phyloP scores from a whole-genome alignment of 2,113 vertebrate genomes.

The Cyphomyrus discorhynchus region DNA sequence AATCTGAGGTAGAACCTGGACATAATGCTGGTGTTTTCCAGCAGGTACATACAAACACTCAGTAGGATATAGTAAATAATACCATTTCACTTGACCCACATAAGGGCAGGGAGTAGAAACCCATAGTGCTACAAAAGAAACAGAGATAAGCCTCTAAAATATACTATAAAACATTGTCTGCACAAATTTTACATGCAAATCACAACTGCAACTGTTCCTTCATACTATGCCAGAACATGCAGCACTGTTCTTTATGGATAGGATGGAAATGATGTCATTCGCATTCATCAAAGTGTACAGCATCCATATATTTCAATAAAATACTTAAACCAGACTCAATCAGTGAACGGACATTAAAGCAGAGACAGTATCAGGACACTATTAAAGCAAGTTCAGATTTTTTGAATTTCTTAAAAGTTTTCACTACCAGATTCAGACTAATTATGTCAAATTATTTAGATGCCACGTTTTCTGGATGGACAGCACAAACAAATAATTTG shows the following conservation, averaged over 20 bases:
- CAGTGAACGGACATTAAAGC: neutral
- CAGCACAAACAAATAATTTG: constrained; percentile 21
- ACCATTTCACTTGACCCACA: neutral
- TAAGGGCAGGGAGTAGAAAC: neutral
- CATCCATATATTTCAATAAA: neutral
- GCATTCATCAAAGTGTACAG: neutral
- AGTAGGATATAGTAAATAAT: neutral
- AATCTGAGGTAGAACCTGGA: neutral
- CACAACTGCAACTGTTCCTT: neutral
- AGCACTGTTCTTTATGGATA: neutral
- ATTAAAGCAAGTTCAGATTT: neutral
- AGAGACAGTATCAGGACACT: neutral
- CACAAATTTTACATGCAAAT: neutral
- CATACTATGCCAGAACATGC: neutral
- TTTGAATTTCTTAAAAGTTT: neutral
- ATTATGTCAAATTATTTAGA: neutral
- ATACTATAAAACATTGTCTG: neutral
- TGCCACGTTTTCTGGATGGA: constrained; percentile 17
- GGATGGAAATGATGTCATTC: neutral
- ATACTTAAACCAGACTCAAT: neutral
- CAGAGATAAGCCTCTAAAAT: neutral
- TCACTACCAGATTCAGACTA: neutral
- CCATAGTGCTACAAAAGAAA: neutral
- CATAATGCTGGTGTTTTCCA: neutral
- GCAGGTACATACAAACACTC: neutral